phyloP scores from a whole-genome alignment of 2,888 invertebrate species.

The Nymphalis urticae region DNA sequence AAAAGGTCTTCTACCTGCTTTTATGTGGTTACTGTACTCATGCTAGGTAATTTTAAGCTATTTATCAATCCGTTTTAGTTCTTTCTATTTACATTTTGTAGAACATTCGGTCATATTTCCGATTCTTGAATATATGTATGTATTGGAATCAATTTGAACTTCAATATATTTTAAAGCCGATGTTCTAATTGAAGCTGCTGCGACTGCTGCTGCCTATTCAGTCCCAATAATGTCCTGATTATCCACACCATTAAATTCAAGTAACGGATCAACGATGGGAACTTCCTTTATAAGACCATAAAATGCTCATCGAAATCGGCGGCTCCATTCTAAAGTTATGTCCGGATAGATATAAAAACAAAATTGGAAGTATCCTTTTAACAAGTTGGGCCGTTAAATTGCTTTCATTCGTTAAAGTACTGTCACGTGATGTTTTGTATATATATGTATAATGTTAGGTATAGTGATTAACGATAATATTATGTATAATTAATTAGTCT shows the following conservation, averaged over 20 bases:
- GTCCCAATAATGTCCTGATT: constrained; percentile 23
- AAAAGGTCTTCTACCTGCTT: too few species aligned
- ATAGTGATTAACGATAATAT: constrained; percentile 1
- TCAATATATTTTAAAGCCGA: background rate
- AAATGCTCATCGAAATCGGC: constrained; percentile 41
- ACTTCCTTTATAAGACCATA: constrained; percentile 39
- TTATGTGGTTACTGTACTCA: too few species aligned
- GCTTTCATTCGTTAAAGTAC: constrained; percentile 16
- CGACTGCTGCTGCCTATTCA: constrained; percentile 9
- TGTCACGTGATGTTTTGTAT: constrained; percentile 1
- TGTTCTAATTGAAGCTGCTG: background rate
- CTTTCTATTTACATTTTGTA: too few species aligned
- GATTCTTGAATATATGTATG: too few species aligned
- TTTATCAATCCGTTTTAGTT: too few species aligned
- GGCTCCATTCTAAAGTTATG: constrained; percentile 44
- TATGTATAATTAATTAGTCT: background rate
- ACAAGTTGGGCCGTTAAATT: constrained; percentile 33
- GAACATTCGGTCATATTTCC: too few species aligned
- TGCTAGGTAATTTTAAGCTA: too few species aligned
- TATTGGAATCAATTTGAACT: background rate
- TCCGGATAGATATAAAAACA: constrained; percentile 42
- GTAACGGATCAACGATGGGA: constrained; percentile 28
- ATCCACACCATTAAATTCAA: constrained; percentile 24
- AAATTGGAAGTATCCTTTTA: constrained; percentile 41
- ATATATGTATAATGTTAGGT: background rate